These are phyloP conservation scores for Thymelicus lineola DNA, from an alignment of 2,888 invertebrate species.

Conservation along the genomic window DNA sequence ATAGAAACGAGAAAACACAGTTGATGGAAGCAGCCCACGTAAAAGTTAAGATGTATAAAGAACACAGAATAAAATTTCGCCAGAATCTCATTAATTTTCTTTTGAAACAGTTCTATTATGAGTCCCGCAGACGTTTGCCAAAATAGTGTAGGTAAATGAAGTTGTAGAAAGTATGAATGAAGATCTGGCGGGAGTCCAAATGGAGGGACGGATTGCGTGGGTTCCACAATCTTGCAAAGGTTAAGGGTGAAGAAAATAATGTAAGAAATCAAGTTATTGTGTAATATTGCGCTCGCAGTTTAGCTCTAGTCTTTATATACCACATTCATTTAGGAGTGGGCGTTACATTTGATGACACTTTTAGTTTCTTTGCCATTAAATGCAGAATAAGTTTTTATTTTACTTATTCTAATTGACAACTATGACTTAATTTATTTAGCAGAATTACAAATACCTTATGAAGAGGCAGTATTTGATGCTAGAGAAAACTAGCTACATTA, in stretches of 20 bases:
- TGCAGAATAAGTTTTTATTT: no score
- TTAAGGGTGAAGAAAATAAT: slow-evolving; percentile 73
- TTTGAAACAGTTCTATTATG: slow-evolving; percentile 36
- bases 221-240: slow-evolving; percentile 61
- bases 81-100: slow-evolving; percentile 37
- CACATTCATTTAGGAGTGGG: slow-evolving; percentile 4
- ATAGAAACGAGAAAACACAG: neutral
- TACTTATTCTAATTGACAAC: no score
- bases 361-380: no score
- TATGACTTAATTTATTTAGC: no score
- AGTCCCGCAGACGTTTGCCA: slow-evolving; percentile 36
- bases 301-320: neutral
- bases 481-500: no score
- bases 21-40: slow-evolving; percentile 4
- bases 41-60: slow-evolving; percentile 9
- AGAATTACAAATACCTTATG: no score
- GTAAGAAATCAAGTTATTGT: slow-evolving; percentile 56
- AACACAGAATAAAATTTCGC: slow-evolving; percentile 21
- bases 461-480: no score
- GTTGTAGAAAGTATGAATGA: slow-evolving; percentile 58
- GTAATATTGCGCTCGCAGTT: slow-evolving; percentile 42
- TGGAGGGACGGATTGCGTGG: slow-evolving; percentile 55
- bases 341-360: slow-evolving; percentile 3
- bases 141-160: slow-evolving; percentile 37
- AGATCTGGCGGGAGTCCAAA: slow-evolving; percentile 65